phyloP scores from a whole-genome alignment of 1,140 invertebrate genomes.

The Micrasema longulum region DNA sequence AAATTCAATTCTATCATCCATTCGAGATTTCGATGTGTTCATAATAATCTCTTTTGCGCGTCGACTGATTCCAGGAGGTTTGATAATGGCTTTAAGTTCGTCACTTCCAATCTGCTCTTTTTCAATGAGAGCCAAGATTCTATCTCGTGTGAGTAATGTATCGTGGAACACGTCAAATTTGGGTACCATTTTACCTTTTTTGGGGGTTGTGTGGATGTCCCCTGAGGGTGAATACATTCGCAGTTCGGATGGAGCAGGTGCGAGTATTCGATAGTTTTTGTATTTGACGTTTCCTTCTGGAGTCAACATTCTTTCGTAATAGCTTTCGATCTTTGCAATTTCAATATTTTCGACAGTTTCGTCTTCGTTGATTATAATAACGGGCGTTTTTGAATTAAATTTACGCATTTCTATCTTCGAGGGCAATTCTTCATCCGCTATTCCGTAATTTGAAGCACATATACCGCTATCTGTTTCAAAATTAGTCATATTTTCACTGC shows the following conservation, averaged over 20 bases:
- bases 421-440: constrained; percentile 20
- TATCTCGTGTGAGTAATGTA: constrained; percentile 58
- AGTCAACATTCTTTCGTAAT: constrained; percentile 55
- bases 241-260: constrained; percentile 55
- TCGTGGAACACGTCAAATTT: constrained; percentile 60
- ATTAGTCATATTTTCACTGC: constrained; percentile 9
- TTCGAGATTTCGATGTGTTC: constrained; percentile 42
- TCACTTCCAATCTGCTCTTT: constrained; percentile 61
- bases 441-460: constrained; percentile 24
- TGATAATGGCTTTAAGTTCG: constrained; percentile 62
- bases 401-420: constrained; percentile 14
- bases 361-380: constrained; percentile 48
- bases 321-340: constrained; percentile 58
- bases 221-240: constrained; percentile 60
- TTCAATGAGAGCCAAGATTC: constrained; percentile 62
- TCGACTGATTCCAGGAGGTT: constrained; percentile 48
- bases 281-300: constrained; percentile 61
- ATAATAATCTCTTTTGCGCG: constrained; percentile 42
- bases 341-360: constrained; percentile 52
- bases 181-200: constrained; percentile 59
- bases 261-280: constrained; percentile 59
- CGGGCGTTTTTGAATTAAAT: constrained; percentile 28
- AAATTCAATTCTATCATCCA: constrained; percentile 51
- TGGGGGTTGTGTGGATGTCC: constrained; percentile 59
- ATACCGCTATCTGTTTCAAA: constrained; percentile 38